A percentile compares a stretch with the other conserved stretches of the same genome.
Evolutionary conservation across 2,113 vertebrate genomes (phyloP).

Genomic region (Cheirogaleus medius): DNA sequence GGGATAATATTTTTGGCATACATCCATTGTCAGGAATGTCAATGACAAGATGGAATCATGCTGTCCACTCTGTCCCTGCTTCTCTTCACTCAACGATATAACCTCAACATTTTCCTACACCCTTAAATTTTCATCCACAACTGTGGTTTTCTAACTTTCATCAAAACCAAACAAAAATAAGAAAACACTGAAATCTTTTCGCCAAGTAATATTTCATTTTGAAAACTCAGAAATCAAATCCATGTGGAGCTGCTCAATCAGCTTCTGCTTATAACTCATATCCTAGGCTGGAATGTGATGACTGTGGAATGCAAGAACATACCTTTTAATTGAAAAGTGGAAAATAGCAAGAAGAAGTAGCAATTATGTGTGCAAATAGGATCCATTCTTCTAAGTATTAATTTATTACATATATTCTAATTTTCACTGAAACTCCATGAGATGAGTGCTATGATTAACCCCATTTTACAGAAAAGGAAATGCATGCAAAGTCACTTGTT

Average conservation of each 20-base stretch:
- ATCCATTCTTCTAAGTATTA: not conserved
- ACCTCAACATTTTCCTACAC: not conserved
- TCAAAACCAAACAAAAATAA: not conserved
- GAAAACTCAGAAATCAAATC: not conserved
- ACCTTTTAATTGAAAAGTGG: not conserved
- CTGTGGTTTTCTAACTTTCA: not conserved
- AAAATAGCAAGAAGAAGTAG: not conserved
- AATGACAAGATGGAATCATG: not conserved
- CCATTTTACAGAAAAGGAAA: not conserved
- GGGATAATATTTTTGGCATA: not conserved
- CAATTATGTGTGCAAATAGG: not conserved
- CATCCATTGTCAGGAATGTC: no score
- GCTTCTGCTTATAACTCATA: not conserved
- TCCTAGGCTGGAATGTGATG: no score
- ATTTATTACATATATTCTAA: not conserved
- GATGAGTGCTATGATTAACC: not conserved
- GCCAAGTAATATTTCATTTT: not conserved
- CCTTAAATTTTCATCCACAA: not conserved
- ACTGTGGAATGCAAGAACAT: not conserved
- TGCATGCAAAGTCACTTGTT: not conserved
- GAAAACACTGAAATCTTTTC: not conserved
- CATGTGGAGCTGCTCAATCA: not conserved
- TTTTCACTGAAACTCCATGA: not conserved
- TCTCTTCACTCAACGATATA: not conserved
- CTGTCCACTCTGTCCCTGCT: not conserved